Conservation (phyloP, 2,113 vertebrate species). For the Gallinago paraguaiae region DNA sequence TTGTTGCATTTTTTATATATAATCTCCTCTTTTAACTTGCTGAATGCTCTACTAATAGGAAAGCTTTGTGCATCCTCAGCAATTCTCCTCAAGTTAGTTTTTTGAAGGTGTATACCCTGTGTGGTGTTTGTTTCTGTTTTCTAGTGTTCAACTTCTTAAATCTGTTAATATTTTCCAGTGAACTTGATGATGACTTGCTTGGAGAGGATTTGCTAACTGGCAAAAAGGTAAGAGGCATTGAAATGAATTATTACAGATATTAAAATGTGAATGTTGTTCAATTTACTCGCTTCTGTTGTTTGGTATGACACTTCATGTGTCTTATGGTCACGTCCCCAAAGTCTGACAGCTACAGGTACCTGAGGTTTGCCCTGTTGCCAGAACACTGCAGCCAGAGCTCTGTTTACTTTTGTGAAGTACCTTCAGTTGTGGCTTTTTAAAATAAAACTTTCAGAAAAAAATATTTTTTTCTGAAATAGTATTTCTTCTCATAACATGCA, state of each 20-base stretch:
- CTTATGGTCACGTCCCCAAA: not conserved
- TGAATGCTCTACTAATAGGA: not conserved
- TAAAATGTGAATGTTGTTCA: not conserved
- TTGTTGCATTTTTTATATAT: not conserved
- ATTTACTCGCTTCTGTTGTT: not conserved
- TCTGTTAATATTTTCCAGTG: conserved; percentile 76
- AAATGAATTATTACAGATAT: not conserved
- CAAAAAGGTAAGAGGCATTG: conserved; percentile 87
- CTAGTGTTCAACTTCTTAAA: not conserved
- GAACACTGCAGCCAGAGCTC: not conserved
- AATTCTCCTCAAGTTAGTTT: not conserved
- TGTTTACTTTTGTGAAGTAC: not conserved
- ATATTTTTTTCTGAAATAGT: not conserved
- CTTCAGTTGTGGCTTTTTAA: not conserved
- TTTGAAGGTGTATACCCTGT: not conserved
- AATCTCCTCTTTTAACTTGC: not conserved
- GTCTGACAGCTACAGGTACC: not conserved
- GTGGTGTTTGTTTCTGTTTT: not conserved
- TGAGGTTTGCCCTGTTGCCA: not conserved
- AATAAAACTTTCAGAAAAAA: not conserved
- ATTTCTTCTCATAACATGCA: not conserved
- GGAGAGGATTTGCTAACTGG: conserved; percentile 89
- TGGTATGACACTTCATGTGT: not conserved
- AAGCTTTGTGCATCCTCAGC: not conserved
- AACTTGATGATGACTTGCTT: conserved; percentile 94